These are phyloP conservation scores for Eulemur coronatus DNA, from an alignment of 2,797 vertebrate species.

Conservation along the genomic window DNA sequence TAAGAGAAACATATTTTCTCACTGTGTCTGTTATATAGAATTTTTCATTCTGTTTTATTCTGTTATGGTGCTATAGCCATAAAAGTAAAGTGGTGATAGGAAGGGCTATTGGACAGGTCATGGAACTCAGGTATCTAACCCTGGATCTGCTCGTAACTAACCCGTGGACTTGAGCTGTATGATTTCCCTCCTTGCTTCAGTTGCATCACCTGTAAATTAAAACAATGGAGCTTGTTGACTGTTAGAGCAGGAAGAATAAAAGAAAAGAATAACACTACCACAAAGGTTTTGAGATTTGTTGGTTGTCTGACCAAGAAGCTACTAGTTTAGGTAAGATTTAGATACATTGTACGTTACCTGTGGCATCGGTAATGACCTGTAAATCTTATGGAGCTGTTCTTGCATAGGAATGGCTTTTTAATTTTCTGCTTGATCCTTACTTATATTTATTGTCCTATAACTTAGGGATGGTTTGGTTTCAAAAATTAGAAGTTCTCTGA, in stretches of 20 bases:
- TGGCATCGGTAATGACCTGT: not conserved
- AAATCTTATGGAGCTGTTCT: constrained; percentile 28
- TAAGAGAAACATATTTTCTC: not conserved
- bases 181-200: not conserved
- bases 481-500: not conserved
- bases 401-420: not conserved
- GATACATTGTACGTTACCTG: not conserved
- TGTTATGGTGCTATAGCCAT: not conserved
- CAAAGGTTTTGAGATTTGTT: not conserved
- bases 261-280: constrained; percentile 9
- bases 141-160: not conserved
- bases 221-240: not conserved
- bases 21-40: not conserved
- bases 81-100: not conserved
- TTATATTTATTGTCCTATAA: constrained; percentile 34
- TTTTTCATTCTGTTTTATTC: not conserved
- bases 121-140: not conserved
- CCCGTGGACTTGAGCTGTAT: not conserved
- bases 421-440: constrained; percentile 2
- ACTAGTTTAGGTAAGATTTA: not conserved
- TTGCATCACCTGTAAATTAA: constrained; percentile 36
- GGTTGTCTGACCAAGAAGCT: not conserved
- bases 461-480: not conserved
- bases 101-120: not conserved
- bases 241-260: not conserved